phyloP scores from a whole-genome alignment of 2,888 invertebrate genomes.

The Acrocyrtus sp. region DNA sequence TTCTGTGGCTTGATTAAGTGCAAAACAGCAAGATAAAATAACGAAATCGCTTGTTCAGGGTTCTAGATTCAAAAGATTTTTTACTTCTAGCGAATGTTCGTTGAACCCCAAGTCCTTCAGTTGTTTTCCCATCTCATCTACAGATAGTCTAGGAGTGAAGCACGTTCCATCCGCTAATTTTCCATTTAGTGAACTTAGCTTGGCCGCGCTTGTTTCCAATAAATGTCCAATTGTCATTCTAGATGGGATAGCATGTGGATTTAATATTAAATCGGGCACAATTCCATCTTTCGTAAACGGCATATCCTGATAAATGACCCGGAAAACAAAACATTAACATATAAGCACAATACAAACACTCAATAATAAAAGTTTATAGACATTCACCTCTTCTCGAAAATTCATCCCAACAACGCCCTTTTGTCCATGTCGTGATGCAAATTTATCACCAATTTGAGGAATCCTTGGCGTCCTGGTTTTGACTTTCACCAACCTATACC shows the following conservation, averaged over 20 bases:
- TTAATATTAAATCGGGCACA: conserved; percentile 73
- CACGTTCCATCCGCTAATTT: conserved; percentile 31
- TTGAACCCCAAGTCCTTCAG: conserved; percentile 68
- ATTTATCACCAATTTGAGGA: conserved; percentile 75
- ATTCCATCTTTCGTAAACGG: conserved; percentile 70
- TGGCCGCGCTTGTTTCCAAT: conserved; percentile 72
- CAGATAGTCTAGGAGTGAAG: conserved; percentile 5
- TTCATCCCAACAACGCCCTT: conserved; percentile 75
- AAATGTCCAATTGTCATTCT: conserved; percentile 75
- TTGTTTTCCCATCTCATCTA: conserved; percentile 8
- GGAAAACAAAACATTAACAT: neutral
- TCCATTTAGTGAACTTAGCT: conserved; percentile 64
- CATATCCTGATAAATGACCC: conserved; percentile 64
- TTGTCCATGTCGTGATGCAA: conserved; percentile 74
- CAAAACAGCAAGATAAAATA: too few relatives aligned
- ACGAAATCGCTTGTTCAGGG: too few relatives aligned
- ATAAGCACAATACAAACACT: conserved; percentile 7
- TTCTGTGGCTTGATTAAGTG: too few relatives aligned
- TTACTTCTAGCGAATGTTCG: conserved; percentile 70
- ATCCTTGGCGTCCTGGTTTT: conserved; percentile 69
- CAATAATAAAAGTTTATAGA: neutral
- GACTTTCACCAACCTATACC: conserved; percentile 73
- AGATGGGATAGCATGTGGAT: conserved; percentile 74
- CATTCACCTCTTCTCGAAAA: conserved; percentile 69
- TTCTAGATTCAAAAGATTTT: too few relatives aligned